Evolutionary conservation across 64 coral and sea anemone genomes (phyloP).

Genomic region (Actinia equina): DNA sequence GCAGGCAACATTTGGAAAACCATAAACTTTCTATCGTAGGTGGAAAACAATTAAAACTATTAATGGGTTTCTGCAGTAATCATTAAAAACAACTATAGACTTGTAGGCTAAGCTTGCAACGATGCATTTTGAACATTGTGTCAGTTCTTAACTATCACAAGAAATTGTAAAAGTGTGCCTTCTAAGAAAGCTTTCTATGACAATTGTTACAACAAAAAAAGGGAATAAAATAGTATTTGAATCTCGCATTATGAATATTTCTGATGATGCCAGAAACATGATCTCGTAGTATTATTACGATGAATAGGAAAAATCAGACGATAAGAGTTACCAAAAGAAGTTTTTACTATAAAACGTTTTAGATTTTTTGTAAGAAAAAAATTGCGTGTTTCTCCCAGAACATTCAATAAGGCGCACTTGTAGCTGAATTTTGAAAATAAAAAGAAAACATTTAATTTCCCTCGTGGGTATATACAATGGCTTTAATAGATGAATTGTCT

Average conservation of each 20-base stretch:
- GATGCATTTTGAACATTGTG: background rate
- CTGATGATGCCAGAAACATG: too few species aligned
- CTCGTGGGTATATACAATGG: conserved; percentile 1
- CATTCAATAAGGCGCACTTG: background rate
- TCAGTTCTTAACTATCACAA: background rate
- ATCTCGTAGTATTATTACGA: background rate
- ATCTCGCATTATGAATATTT: too few species aligned
- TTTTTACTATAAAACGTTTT: too few species aligned
- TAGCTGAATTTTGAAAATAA: background rate
- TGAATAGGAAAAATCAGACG: background rate
- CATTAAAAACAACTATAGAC: background rate
- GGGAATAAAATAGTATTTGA: too few species aligned
- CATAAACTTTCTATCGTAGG: background rate
- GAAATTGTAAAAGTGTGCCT: too few species aligned
- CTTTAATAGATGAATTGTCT: background rate
- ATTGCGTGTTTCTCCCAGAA: background rate
- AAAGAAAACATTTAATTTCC: background rate
- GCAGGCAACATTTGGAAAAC: background rate
- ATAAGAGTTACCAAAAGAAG: background rate
- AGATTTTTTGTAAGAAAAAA: background rate
- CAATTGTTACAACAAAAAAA: too few species aligned
- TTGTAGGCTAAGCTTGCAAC: background rate
- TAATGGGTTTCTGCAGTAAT: background rate
- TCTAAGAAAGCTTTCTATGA: background rate
- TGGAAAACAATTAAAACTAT: background rate